phyloP scores from a whole-genome alignment of 2,113 vertebrate genomes.

The Morone saxatilis region DNA sequence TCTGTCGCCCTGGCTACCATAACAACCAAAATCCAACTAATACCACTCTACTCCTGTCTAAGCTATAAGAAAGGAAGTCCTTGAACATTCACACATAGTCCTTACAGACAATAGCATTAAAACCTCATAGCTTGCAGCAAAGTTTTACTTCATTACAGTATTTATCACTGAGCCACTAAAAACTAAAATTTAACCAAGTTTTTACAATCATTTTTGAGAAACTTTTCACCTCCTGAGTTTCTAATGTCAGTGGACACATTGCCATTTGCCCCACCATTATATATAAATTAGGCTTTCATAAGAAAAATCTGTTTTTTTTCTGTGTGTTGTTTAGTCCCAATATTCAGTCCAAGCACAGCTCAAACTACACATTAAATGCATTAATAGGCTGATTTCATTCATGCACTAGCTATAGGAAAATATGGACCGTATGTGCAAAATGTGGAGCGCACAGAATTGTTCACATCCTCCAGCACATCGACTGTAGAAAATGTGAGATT shows the following conservation, averaged over 20 bases:
- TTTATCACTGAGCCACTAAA: background rate
- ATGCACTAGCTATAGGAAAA: background rate
- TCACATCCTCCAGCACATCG: background rate
- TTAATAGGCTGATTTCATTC: background rate
- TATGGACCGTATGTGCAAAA: background rate
- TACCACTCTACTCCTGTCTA: slow-evolving; percentile 49
- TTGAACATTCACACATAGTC: slow-evolving; percentile 27
- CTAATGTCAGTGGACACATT: background rate
- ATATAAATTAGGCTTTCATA: background rate
- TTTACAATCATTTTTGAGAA: background rate
- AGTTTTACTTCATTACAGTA: background rate
- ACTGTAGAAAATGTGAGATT: background rate
- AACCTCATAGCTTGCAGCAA: background rate
- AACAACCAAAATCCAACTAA: slow-evolving; percentile 74
- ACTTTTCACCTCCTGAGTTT: background rate
- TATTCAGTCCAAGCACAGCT: background rate
- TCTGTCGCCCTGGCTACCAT: slow-evolving; percentile 64
- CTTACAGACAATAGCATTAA: slow-evolving; percentile 19
- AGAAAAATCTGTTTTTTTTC: background rate
- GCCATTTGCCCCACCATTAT: background rate
- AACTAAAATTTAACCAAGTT: background rate
- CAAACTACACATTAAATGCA: background rate
- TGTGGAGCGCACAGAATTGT: background rate
- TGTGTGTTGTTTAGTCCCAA: background rate
- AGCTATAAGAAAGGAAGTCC: slow-evolving; percentile 50